Conservation (phyloP, 2,113 vertebrate genomes). For the Cephalopterus ornatus region DNA sequence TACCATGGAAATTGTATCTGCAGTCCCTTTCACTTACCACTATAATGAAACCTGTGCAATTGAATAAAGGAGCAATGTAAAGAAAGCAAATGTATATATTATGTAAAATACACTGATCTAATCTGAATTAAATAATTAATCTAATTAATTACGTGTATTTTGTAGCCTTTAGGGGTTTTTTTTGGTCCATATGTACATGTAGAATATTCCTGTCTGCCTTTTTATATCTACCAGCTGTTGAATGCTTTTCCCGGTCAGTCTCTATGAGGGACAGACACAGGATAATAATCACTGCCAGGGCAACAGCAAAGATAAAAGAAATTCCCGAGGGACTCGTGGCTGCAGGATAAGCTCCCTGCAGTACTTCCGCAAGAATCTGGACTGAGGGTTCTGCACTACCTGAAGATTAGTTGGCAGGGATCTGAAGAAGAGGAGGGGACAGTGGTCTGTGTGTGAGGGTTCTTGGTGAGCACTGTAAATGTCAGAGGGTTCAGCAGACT, state of each 20-base stretch:
- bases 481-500: not conserved
- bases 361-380: not conserved
- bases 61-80: not conserved
- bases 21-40: not conserved
- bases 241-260: not conserved
- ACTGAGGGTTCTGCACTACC: not conserved
- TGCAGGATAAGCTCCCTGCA: not conserved
- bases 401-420: not conserved
- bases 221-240: not conserved
- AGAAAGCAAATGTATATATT: not conserved
- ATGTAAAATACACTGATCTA: not conserved
- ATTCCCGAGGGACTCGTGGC: not conserved
- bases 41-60: not conserved
- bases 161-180: not conserved
- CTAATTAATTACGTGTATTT: not conserved
- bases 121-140: not conserved
- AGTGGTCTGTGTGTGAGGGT: accelerated
- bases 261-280: not conserved
- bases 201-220: not conserved
- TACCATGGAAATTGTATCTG: not conserved
- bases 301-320: not conserved
- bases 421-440: not conserved
- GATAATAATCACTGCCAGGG: not conserved
- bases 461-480: not conserved
- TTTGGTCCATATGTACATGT: not conserved